phyloP scores from a whole-genome alignment of 2,113 vertebrate species.

The Zosterops lateralis region DNA sequence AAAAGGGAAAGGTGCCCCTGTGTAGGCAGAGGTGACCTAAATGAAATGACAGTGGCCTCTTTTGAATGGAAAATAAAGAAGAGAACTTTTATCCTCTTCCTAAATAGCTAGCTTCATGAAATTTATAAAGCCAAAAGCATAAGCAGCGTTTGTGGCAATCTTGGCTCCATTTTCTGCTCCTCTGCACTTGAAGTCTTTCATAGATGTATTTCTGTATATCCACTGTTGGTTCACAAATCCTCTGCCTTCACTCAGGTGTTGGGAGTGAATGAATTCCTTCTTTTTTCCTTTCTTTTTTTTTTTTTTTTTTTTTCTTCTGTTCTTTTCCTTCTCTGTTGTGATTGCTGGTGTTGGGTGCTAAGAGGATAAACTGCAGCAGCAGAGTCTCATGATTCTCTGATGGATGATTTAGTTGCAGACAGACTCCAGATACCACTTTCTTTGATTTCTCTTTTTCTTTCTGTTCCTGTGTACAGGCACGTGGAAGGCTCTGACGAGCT shows the following conservation, averaged over 20 bases:
- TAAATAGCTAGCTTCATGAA: background rate
- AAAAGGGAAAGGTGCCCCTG: background rate
- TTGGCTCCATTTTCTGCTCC: background rate
- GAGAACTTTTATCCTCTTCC: background rate
- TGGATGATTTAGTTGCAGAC: background rate
- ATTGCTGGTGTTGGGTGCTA: background rate
- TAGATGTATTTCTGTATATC: background rate
- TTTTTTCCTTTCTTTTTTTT: background rate
- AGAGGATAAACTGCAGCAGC: background rate
- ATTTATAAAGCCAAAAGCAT: background rate
- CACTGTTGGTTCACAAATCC: background rate
- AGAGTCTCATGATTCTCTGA: background rate
- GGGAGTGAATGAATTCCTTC: background rate
- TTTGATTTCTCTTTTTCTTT: background rate
- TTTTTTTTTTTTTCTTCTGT: background rate
- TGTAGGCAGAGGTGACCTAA: background rate
- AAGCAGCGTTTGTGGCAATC: background rate
- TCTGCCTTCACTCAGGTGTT: background rate
- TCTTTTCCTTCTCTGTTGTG: background rate
- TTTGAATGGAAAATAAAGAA: background rate
- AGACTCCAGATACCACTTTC: background rate
- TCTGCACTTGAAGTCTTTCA: background rate
- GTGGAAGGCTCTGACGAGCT: background rate
- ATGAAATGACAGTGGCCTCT: background rate
- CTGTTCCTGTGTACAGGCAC: background rate